Percentiles rank a stretch among this genome's conserved stretches.
Conservation (phyloP, 2,888 invertebrate genomes). For the Torymus auratus region DNA sequence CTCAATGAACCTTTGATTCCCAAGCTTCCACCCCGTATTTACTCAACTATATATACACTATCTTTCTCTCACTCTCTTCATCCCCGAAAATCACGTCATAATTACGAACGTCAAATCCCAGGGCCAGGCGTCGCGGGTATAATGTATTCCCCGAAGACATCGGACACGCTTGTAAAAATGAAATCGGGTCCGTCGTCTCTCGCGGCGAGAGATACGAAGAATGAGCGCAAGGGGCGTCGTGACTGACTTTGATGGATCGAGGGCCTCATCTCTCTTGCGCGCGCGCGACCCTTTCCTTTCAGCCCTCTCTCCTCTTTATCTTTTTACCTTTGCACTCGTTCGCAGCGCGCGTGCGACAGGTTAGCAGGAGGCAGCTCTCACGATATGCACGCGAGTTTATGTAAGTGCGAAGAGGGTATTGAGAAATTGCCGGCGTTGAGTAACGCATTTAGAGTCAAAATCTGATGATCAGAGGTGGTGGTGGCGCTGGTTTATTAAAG, state of each 20-base stretch:
- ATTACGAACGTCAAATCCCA: slow-evolving; percentile 22
- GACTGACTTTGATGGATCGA: slow-evolving; percentile 75
- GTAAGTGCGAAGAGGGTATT: neutral
- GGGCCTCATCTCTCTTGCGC: slow-evolving; percentile 64
- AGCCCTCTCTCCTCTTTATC: slow-evolving; percentile 39
- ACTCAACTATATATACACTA: too few relatives aligned
- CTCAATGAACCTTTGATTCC: too few relatives aligned
- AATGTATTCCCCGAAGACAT: slow-evolving; percentile 73
- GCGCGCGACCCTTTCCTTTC: slow-evolving; percentile 61
- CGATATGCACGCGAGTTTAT: neutral
- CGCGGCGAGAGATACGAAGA: slow-evolving; percentile 42
- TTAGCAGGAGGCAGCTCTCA: slow-evolving; percentile 19
- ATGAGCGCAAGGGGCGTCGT: slow-evolving; percentile 59
- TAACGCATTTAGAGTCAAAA: slow-evolving; percentile 31
- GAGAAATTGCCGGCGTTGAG: slow-evolving; percentile 13
- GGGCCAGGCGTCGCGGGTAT: slow-evolving; percentile 44
- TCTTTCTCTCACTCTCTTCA: too few relatives aligned
- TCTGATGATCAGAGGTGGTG: neutral
- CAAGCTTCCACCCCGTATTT: too few relatives aligned
- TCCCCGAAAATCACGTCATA: slow-evolving; percentile 16
- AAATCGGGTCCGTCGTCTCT: slow-evolving; percentile 63
- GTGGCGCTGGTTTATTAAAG: slow-evolving; percentile 21
- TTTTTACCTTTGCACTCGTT: slow-evolving; percentile 6
- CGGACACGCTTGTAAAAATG: slow-evolving; percentile 74
- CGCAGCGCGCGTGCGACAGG: neutral